Evolutionary conservation across 2,113 vertebrate species (phyloP).

Genomic region (Progne subis): DNA sequence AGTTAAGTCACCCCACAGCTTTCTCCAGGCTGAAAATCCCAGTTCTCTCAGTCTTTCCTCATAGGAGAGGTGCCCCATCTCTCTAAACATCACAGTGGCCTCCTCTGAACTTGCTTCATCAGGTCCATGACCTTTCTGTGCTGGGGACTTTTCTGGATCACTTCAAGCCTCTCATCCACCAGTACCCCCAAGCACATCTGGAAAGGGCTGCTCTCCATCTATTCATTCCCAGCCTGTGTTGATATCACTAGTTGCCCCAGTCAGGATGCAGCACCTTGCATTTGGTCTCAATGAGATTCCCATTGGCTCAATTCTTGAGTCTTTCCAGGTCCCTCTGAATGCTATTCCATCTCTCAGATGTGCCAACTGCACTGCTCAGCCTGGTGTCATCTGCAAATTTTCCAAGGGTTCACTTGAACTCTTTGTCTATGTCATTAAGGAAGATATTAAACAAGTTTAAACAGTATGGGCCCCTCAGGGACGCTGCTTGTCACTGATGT

Average conservation of each 20-base stretch:
- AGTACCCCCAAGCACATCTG: not conserved
- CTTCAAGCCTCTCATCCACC: not conserved
- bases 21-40: not conserved
- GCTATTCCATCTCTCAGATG: not conserved
- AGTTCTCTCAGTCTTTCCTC: not conserved
- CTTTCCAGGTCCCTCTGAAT: not conserved
- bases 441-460: not conserved
- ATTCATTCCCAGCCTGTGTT: not conserved
- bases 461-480: not conserved
- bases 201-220: not conserved
- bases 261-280: not conserved
- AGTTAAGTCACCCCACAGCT: not conserved
- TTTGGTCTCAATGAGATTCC: not conserved
- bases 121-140: not conserved
- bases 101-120: accelerated
- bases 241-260: accelerated
- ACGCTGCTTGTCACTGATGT: accelerated
- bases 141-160: not conserved
- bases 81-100: not conserved
- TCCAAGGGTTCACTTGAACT: not conserved
- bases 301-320: not conserved
- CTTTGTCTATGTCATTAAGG: not conserved
- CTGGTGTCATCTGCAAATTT: not conserved
- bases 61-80: not conserved
- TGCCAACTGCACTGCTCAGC: not conserved